Evolutionary conservation across 2,888 invertebrate species (phyloP).

Genomic region (Cotesia congregata): DNA sequence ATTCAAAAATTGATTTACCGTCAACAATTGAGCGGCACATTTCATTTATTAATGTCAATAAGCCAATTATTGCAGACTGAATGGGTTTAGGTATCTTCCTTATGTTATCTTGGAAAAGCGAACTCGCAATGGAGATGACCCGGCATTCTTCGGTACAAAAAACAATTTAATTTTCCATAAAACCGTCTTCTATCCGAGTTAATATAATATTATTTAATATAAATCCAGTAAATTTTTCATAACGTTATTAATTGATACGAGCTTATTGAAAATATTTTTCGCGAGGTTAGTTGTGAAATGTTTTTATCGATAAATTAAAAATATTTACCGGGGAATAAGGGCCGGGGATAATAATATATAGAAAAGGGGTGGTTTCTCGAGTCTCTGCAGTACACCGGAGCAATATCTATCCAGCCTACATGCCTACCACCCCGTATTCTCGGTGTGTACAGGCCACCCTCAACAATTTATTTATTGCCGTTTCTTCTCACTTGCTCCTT

Average conservation of each 20-base stretch:
- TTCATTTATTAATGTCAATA: conserved; percentile 67
- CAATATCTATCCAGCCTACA: conserved; percentile 69
- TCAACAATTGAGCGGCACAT: conserved; percentile 53
- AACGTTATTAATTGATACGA: background rate
- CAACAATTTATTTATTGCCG: conserved; percentile 71
- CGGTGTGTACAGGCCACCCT: conserved; percentile 53
- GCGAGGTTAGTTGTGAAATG: conserved; percentile 28
- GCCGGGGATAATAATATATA: conserved; percentile 67
- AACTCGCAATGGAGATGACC: conserved; percentile 55
- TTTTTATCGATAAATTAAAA: conserved; percentile 11
- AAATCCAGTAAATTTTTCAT: conserved; percentile 14
- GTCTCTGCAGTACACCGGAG: conserved; percentile 59
- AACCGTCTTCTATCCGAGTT: background rate
- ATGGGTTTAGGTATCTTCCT: conserved; percentile 59
- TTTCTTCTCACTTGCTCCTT: conserved; percentile 45
- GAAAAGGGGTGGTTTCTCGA: conserved; percentile 63
- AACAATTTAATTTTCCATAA: conserved; percentile 13
- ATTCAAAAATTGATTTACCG: conserved; percentile 26
- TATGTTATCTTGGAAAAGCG: conserved; percentile 51
- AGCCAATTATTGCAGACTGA: conserved; percentile 63
- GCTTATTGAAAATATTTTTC: conserved; percentile 2
- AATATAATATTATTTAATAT: too few species aligned
- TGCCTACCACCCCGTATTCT: conserved; percentile 66
- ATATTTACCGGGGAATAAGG: conserved; percentile 51
- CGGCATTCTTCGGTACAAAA: conserved; percentile 30